Base-by-base conservation (phyloP, 1,140 invertebrate genomes). In the Holcopasites calliopsidis region DNA sequence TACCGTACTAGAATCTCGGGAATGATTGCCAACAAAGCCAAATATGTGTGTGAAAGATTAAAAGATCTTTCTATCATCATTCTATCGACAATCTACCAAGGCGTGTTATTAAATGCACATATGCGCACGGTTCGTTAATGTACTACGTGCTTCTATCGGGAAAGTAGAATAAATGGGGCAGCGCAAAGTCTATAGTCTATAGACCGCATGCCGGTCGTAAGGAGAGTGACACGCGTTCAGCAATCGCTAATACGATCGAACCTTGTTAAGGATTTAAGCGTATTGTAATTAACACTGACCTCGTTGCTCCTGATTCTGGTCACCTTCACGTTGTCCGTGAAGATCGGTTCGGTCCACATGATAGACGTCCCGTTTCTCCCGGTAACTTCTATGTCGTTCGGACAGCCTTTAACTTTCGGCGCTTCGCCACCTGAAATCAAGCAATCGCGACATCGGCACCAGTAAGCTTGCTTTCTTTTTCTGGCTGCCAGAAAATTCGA, bases 321-420 rank as follows among this genome's bases (percentile, higher is more conserved):
- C 40, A 94, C 89, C 70, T 91, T 92, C 21, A 94, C 92, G 78
- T 94, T 94, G 83, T 94, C 94, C 13, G 88, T 91, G 80, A 94
- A 94, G 33, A 90, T 88, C 1, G 93, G 93, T 74, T 94, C 93
- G 16, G 86, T 89, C 94, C 94, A 94, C 44, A 87, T 90, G 52
- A 94, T 92, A 16, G 87, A 79, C 5, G 90, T 90, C 35, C 88
- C 86, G 61, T 92, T 91, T 44, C 77, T 85, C 13, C 86, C 88
- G 10, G 73, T 84, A 21, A 90, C 79, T 76, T 91, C 84, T 64
- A 91, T 90, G 81, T 91, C 85, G 40, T 86, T 85, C n/a, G 91
- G 90, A 71, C 91, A 92, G 79, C 87, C 86, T 70, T 89, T 85
- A 35, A 91, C 90, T 85, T 89, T 91, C 42, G 91, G 91, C 21